A percentile compares a stretch with the other conserved stretches of the same genome.
Conservation (phyloP, 2,888 invertebrate species). For the Periphyllus acericola region DNA sequence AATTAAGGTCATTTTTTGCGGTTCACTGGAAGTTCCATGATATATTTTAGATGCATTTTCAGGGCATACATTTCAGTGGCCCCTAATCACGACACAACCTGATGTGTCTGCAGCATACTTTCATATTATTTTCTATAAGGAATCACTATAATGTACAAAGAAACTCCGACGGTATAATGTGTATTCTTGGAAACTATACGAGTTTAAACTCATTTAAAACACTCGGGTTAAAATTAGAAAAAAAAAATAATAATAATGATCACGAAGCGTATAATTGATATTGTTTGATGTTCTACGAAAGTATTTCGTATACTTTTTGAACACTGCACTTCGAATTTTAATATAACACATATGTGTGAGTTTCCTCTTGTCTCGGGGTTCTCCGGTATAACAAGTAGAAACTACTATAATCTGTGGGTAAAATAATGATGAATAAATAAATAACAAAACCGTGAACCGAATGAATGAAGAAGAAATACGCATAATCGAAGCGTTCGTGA, state of each 20-base stretch:
- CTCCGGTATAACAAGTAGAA: not conserved
- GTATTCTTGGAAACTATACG: not conserved
- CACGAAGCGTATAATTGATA: not conserved
- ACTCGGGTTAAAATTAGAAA: too few relatives aligned
- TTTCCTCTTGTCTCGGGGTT: not conserved
- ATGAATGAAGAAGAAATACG: not conserved
- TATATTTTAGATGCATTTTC: not conserved
- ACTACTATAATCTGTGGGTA: not conserved
- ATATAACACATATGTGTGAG: too few relatives aligned
- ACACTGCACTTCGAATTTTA: too few relatives aligned
- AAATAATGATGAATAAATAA: not conserved
- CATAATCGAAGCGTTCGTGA: not conserved
- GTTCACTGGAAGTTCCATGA: conserved; percentile 4
- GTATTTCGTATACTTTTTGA: not conserved
- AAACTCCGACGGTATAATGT: not conserved
- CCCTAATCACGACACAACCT: not conserved
- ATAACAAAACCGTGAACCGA: conserved; percentile 11
- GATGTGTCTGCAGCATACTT: not conserved
- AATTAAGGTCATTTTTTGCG: conserved; percentile 17
- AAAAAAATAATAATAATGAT: not conserved
- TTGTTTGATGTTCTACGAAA: not conserved
- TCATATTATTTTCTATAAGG: not conserved
- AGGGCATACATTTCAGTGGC: not conserved
- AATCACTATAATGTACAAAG: not conserved
- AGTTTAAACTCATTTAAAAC: too few relatives aligned